A percentile compares a stretch with the other conserved stretches of the same genome.
Evolutionary conservation across 1,140 invertebrate species (phyloP).

Genomic region (Leptonema lineaticorne): DNA sequence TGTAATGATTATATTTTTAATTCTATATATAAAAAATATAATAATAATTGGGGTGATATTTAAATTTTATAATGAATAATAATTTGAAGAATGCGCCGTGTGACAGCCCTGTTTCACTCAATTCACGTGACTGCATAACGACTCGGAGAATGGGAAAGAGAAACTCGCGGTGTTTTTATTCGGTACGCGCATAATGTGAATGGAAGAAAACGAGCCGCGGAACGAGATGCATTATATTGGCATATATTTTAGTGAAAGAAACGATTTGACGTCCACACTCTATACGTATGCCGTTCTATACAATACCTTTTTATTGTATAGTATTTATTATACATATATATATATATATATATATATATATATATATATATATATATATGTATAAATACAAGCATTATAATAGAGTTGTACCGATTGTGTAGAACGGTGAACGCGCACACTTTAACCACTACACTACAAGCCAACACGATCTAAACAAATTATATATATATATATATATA

Average conservation of each 20-base stretch:
- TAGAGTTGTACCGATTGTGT: no score
- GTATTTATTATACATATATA: background rate
- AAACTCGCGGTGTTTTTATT: background rate
- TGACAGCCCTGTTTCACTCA: background rate
- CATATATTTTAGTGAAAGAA: background rate
- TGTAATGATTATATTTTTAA: no score
- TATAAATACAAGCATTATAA: background rate
- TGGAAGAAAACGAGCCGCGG: background rate
- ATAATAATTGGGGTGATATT: background rate
- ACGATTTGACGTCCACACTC: no score
- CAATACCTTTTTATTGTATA: no score
- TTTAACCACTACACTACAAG: no score
- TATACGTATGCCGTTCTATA: no score
- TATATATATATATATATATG: background rate
- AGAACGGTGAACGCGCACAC: no score
- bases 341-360: background rate
- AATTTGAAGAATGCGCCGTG: background rate
- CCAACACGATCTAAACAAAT: no score
- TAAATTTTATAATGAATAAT: background rate
- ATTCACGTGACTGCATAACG: no score
- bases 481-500: no score
- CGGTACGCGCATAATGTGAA: background rate
- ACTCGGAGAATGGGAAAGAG: background rate
- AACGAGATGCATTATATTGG: background rate
- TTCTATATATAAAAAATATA: background rate